A percentile compares a stretch with the other conserved stretches of the same genome.
These are phyloP conservation scores for Prochilodus magdalenae DNA, from an alignment of 2,113 vertebrate genomes.

Conservation along the genomic window DNA sequence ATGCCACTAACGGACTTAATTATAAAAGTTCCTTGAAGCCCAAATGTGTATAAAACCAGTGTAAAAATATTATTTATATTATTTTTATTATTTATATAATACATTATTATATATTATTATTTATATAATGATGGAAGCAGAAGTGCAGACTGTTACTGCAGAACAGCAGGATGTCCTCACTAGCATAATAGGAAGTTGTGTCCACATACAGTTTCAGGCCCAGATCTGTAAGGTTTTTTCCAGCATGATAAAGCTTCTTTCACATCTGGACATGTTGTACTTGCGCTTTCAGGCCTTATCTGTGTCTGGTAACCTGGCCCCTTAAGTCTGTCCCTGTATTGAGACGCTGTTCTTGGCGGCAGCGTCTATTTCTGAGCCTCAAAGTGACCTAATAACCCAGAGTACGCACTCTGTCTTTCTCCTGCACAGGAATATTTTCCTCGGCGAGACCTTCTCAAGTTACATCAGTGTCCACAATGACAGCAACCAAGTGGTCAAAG, in stretches of 20 bases:
- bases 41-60: too few relatives aligned
- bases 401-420: not conserved
- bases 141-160: not conserved
- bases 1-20: too few relatives aligned
- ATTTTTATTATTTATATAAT: too few relatives aligned
- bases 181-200: not conserved
- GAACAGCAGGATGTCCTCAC: too few relatives aligned
- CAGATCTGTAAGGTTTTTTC: not conserved
- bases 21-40: too few relatives aligned
- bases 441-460: slow-evolving; percentile 98
- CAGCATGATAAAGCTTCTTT: not conserved
- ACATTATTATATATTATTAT: too few relatives aligned
- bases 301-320: not conserved
- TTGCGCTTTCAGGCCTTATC: not conserved
- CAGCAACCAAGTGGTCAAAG: slow-evolving; percentile 93
- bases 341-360: not conserved
- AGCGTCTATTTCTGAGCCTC: not conserved
- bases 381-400: slow-evolving; percentile 3
- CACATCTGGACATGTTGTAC: not conserved
- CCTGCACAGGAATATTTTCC: slow-evolving; percentile 91
- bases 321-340: not conserved
- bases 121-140: too few relatives aligned
- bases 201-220: not conserved
- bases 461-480: slow-evolving; percentile 99
- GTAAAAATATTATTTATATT: too few relatives aligned